These are phyloP conservation scores for Limonius californicus DNA, from an alignment of 1,140 invertebrate species.

Conservation along the genomic window DNA sequence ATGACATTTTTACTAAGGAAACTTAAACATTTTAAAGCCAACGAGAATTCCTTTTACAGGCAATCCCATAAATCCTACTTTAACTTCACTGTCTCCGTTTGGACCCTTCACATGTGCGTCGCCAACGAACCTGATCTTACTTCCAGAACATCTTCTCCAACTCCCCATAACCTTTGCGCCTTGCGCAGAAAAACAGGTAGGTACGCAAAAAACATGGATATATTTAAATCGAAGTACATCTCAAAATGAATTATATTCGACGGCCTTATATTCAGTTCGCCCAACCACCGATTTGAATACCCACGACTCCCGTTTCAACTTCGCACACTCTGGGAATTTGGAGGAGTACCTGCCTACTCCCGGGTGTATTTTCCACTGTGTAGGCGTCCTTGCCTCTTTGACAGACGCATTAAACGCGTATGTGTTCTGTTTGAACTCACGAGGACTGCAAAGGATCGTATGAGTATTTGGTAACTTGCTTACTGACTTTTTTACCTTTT, in stretches of 20 bases:
- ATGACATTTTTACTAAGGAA: too few relatives aligned
- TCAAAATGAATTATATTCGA: constrained; percentile 21
- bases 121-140: neutral
- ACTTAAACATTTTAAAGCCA: too few relatives aligned
- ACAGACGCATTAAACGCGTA: constrained; percentile 35
- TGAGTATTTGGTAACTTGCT: too few relatives aligned
- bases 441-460: too few relatives aligned
- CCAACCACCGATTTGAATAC: constrained; percentile 32
- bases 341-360: constrained; percentile 38
- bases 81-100: neutral
- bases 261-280: constrained; percentile 27
- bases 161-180: neutral
- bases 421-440: constrained; percentile 3
- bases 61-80: neutral
- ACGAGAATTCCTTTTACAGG: neutral
- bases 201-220: too few relatives aligned
- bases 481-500: too few relatives aligned
- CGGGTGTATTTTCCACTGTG: constrained; percentile 34
- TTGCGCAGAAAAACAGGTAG: constrained; percentile 13
- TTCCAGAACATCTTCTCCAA: neutral
- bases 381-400: constrained; percentile 27
- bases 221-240: too few relatives aligned
- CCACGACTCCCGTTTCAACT: constrained; percentile 29
- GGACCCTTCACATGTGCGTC: neutral
- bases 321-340: constrained; percentile 27